Base-by-base conservation (phyloP, 2,888 invertebrate species). In the Leucophenga montana region DNA sequence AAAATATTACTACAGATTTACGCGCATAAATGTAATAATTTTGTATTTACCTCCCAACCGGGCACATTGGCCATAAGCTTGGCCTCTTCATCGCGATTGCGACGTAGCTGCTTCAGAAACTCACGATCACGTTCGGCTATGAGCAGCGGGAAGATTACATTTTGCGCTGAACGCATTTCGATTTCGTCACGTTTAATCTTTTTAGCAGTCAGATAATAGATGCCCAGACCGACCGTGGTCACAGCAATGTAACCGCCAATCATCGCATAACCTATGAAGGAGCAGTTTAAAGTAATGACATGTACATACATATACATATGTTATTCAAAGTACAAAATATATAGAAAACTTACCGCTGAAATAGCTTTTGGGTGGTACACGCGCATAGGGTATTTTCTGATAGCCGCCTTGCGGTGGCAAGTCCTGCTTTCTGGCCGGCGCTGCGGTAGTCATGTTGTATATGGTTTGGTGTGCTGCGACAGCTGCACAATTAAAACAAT, bases 391-490 rank as follows among this genome's bases (percentile, higher is more conserved):
- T 75, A 97, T 94, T 20, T 94, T 92, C 76, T 92, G 91, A 88
- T 97, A 98, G 78, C 98, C 98, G 85, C 97, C 97, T 68, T 91
- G 89, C 73, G 98, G 98, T 85, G 98, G 98, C 92, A 98, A 91
- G 90, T 98, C 98, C 90, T 98, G 98, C 85, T 89, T 90, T 79
- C 87, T 90, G 69, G 89, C 77, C 70, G 82, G 74, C 73, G 88
- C 81, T 68, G 83, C 83, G 74, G 82, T 68, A 67, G 83, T 84
- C 82, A 82, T 82, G 16, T 71, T 83, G 71, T 70, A 76, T 70
- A 74, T 76, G 80, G 67, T 56, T 46, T 13, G 50, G 6, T 50
- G 16, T 50, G 14, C 1, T 50, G 14, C 11, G 16, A 50, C 50
- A 8, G 11, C 39, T 39, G 39, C 11, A 2, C 1, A 18, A 50